These are phyloP conservation scores for Nymphalis urticae DNA, from an alignment of 2,888 invertebrate species.

Conservation along the genomic window DNA sequence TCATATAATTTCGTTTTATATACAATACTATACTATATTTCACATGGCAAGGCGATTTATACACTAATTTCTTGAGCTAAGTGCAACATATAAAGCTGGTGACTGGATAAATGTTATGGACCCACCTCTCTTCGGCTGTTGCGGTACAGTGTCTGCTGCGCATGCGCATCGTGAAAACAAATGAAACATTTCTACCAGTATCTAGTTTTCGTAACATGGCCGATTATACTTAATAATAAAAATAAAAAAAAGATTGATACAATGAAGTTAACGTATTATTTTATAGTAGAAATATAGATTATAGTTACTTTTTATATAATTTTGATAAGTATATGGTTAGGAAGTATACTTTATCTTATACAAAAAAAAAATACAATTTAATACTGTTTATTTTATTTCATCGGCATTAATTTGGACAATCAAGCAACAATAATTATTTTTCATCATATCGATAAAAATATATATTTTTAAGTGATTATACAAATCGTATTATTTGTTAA, in stretches of 20 bases:
- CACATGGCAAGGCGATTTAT: background rate
- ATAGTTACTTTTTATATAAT: background rate
- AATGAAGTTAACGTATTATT: no score
- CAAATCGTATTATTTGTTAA: no score
- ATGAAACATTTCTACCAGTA: constrained; percentile 35
- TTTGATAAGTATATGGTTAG: no score
- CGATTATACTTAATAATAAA: background rate
- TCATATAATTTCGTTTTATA: background rate
- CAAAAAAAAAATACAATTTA: no score
- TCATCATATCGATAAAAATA: no score
- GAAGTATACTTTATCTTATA: no score
- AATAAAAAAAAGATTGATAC: no score
- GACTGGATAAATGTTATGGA: constrained; percentile 39
- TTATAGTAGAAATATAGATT: no score
- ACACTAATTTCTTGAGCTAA: background rate
- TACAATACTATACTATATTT: background rate
- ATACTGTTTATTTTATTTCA: no score
- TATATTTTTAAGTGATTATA: no score
- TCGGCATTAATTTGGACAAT: no score
- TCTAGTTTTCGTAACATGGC: constrained; percentile 18
- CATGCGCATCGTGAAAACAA: constrained; percentile 65
- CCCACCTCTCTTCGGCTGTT: constrained; percentile 74
- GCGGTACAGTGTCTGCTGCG: constrained; percentile 65
- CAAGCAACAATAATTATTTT: no score
- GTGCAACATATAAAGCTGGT: constrained; percentile 36